A percentile compares a stretch with the other conserved stretches of the same genome.
These are phyloP conservation scores for Pantherophis vulpinus DNA, from an alignment of 2,797 vertebrate species.

Conservation along the genomic window DNA sequence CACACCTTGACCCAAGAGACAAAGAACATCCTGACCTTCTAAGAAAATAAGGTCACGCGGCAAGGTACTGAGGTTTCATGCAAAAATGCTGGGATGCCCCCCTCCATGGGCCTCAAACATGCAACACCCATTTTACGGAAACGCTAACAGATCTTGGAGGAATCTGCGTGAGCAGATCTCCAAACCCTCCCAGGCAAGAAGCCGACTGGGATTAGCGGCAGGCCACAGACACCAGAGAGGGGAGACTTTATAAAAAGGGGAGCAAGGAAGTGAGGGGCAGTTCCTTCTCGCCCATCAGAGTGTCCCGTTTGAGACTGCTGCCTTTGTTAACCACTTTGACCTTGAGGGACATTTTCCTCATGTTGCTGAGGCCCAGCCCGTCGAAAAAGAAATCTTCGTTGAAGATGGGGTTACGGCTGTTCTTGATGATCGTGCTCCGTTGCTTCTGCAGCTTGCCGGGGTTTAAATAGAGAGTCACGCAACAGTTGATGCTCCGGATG, in stretches of 20 bases:
- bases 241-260: slow-evolving; percentile 58
- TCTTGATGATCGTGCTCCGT: slow-evolving; percentile 96
- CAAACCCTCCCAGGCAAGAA: neutral
- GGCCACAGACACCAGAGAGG: neutral
- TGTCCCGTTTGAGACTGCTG: slow-evolving; percentile 92
- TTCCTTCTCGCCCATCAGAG: slow-evolving; percentile 89
- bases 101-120: neutral
- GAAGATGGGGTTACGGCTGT: slow-evolving; percentile 92
- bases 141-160: neutral
- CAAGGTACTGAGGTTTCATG: neutral
- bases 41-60: neutral
- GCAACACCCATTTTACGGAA: neutral
- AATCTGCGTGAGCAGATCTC: neutral
- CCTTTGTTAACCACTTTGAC: slow-evolving; percentile 98
- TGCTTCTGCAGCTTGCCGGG: slow-evolving; percentile 96
- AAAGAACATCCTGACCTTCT: too few relatives aligned
- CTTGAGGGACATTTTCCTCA: slow-evolving; percentile 87
- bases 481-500: slow-evolving; percentile 92
- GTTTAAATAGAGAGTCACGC: slow-evolving; percentile 89
- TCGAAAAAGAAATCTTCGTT: slow-evolving; percentile 99
- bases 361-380: slow-evolving; percentile 79
- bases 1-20: neutral
- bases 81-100: neutral
- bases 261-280: slow-evolving; percentile 83
- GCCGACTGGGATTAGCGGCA: neutral